Evolutionary conservation across 2,797 vertebrate species (phyloP).

Genomic region (Chelidonichthys spinosus): DNA sequence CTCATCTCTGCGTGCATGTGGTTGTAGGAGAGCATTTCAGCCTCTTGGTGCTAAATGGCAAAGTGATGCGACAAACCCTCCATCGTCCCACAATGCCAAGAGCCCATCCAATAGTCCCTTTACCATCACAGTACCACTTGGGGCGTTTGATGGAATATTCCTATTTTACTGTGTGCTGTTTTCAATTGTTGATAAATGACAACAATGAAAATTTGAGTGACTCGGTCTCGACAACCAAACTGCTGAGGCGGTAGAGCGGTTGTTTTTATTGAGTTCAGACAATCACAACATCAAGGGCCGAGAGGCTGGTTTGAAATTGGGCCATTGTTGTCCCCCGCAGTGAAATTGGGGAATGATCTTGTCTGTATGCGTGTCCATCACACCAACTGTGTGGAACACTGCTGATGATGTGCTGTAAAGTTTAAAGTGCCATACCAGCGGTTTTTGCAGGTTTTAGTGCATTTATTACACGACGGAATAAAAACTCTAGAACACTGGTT

Average conservation of each 20-base stretch:
- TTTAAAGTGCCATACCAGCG: neutral
- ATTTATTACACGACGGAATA: neutral
- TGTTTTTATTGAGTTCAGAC: conserved; percentile 57
- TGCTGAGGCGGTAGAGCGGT: conserved; percentile 50
- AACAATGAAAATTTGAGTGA: conserved; percentile 53
- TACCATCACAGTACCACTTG: conserved; percentile 50
- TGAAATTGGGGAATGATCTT: conserved; percentile 18
- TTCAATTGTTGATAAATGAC: conserved; percentile 62
- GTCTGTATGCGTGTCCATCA: conserved; percentile 3
- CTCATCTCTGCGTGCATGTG: conserved; percentile 47
- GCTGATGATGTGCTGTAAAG: neutral
- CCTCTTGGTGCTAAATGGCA: conserved; percentile 70
- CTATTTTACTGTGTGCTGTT: conserved; percentile 44
- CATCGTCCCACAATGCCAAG: conserved; percentile 49
- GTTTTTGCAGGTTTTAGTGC: neutral
- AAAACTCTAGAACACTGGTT: neutral
- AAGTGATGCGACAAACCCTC: conserved; percentile 60
- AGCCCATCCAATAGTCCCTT: conserved; percentile 52
- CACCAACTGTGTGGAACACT: neutral
- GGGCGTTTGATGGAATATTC: conserved; percentile 51
- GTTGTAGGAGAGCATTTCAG: conserved; percentile 57
- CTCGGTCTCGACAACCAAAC: conserved; percentile 35
- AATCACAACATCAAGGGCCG: conserved; percentile 26
- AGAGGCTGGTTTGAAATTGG: conserved; percentile 42
- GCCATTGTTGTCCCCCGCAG: conserved; percentile 24